These are phyloP conservation scores for Crossaster papposus DNA, from an alignment of 53 echinoderm and acorn worm species.

Conservation along the genomic window DNA sequence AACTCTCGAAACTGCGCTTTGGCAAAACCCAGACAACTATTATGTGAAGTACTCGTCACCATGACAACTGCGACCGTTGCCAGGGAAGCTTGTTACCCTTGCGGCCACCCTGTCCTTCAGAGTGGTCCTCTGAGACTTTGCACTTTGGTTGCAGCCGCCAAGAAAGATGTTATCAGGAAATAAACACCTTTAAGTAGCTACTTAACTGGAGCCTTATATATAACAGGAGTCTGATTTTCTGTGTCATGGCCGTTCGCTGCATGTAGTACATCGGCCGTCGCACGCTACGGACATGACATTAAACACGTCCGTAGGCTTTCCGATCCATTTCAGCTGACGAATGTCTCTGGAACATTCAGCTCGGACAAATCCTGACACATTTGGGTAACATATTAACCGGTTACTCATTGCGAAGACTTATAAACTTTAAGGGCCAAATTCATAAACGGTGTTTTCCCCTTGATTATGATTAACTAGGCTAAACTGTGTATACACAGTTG, in stretches of 20 bases:
- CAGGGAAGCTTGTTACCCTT: background rate
- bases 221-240: background rate
- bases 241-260: background rate
- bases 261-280: background rate
- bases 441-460: no score
- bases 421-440: no score
- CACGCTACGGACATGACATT: no score
- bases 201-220: slow-evolving; percentile 3
- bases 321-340: background rate
- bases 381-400: no score
- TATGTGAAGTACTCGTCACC: background rate
- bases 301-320: no score
- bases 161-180: background rate
- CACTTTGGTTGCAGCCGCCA: background rate
- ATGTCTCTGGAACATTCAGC: background rate
- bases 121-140: background rate
- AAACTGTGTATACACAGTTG: no score
- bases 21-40: background rate
- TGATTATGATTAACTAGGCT: no score
- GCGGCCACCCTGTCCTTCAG: background rate
- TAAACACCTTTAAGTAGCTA: background rate
- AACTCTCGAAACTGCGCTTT: background rate
- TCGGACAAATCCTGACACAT: no score
- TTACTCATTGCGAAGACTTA: no score
- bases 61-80: background rate